phyloP scores from a whole-genome alignment of 2,888 invertebrate species.

The Eupithecia dodoneata region DNA sequence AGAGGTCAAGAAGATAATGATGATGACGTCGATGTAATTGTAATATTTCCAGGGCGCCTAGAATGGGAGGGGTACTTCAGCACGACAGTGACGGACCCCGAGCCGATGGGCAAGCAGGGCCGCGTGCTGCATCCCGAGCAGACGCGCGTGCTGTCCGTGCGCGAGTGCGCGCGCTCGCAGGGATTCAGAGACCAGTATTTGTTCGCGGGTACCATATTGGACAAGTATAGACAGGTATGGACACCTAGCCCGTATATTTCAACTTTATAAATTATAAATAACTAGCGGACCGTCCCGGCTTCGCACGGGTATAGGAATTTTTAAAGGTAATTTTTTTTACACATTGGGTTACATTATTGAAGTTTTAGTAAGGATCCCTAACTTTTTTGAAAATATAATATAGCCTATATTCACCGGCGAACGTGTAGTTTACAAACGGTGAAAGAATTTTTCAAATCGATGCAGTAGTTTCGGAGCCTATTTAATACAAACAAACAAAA shows the following conservation, averaged over 20 bases:
- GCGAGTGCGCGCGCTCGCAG: conserved; percentile 94
- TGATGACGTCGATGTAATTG: background rate
- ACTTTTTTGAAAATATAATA: no score
- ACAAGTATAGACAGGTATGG: conserved; percentile 89
- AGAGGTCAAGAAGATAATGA: background rate
- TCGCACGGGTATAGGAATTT: no score
- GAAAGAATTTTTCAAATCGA: no score
- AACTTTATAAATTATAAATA: no score
- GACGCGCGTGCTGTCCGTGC: conserved; percentile 91
- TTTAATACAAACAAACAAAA: no score
- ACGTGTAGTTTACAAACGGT: no score
- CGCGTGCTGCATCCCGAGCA: conserved; percentile 92
- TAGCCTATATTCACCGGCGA: no score
- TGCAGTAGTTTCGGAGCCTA: no score
- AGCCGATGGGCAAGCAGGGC: conserved; percentile 96
- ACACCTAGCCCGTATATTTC: background rate
- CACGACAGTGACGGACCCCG: conserved; percentile 93
- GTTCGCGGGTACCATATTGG: conserved; percentile 89
- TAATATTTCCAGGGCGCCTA: conserved; percentile 82
- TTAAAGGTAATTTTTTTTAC: no score
- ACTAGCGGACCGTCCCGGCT: no score
- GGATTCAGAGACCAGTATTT: conserved; percentile 90
- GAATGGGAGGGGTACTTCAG: conserved; percentile 94
- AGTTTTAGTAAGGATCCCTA: no score
- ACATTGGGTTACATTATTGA: no score